Conservation (phyloP, 1,140 invertebrate genomes). For the Choristoneura fumiferana region DNA sequence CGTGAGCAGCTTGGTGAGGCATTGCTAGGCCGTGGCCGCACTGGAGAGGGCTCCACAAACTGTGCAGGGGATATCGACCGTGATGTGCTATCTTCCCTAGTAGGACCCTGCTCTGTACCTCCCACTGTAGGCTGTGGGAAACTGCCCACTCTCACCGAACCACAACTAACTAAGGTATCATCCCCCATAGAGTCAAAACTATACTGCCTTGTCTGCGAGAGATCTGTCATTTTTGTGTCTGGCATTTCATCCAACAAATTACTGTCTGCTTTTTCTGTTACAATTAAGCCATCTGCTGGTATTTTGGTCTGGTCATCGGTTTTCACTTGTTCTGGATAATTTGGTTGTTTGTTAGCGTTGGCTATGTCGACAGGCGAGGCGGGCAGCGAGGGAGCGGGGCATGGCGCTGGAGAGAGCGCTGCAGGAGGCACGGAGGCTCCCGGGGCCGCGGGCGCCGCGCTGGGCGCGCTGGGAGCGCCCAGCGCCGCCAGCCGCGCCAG, state of each 20-base stretch:
- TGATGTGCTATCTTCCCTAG: slow-evolving; percentile 65
- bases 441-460: slow-evolving; percentile 45
- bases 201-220: slow-evolving; percentile 71
- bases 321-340: slow-evolving; percentile 52
- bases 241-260: slow-evolving; percentile 75
- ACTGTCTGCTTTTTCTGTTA: slow-evolving; percentile 72
- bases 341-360: slow-evolving; percentile 58
- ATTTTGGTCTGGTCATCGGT: slow-evolving; percentile 67
- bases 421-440: slow-evolving; percentile 59
- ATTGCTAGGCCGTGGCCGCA: slow-evolving; percentile 52
- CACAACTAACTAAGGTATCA: slow-evolving; percentile 67
- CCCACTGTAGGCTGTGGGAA: slow-evolving; percentile 58
- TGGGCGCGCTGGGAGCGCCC: slow-evolving; percentile 57
- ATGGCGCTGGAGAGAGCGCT: slow-evolving; percentile 38
- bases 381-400: slow-evolving; percentile 49
- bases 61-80: slow-evolving; percentile 66
- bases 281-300: slow-evolving; percentile 70
- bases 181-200: slow-evolving; percentile 74
- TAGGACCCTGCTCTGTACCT: slow-evolving; percentile 59
- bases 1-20: slow-evolving; percentile 67
- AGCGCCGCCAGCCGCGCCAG: slow-evolving; percentile 63
- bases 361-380: slow-evolving; percentile 38
- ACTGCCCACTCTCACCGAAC: slow-evolving; percentile 56
- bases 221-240: slow-evolving; percentile 75
- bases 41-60: slow-evolving; percentile 68